These are phyloP conservation scores for Globodera rostochiensis DNA, from an alignment of 1,140 invertebrate genomes.

Conservation along the genomic window DNA sequence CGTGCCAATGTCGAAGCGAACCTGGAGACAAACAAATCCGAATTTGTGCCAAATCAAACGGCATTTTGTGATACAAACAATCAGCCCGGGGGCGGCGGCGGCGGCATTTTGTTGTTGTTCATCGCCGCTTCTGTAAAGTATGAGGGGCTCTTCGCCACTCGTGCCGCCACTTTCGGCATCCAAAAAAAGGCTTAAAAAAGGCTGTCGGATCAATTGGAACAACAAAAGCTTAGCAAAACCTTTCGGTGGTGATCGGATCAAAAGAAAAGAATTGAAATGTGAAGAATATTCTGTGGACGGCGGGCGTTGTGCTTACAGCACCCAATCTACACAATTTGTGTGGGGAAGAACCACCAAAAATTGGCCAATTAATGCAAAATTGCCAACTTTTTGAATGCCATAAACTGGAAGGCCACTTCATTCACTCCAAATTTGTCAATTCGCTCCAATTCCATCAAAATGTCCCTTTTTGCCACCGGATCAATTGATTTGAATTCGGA, in stretches of 20 bases:
- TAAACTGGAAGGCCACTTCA: conserved; percentile 45
- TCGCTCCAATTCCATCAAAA: conserved; percentile 28
- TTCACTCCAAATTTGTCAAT: conserved; percentile 30
- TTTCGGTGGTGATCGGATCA: conserved; percentile 43
- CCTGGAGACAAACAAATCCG: neutral
- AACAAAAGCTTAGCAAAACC: conserved; percentile 30
- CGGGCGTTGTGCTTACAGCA: conserved; percentile 7
- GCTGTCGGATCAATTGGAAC: neutral
- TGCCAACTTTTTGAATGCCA: conserved; percentile 35
- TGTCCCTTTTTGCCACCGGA: conserved; percentile 1
- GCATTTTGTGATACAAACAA: neutral
- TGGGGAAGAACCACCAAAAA: neutral
- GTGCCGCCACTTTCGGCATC: neutral
- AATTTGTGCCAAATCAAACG: neutral
- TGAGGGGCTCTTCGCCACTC: neutral
- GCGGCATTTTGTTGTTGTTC: neutral
- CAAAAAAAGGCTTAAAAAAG: neutral
- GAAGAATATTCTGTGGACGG: conserved; percentile 36
- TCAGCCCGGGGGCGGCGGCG: neutral
- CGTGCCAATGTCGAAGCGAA: conserved; percentile 28
- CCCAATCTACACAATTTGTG: conserved; percentile 32
- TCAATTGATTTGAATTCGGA: neutral
- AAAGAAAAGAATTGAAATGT: conserved; percentile 53
- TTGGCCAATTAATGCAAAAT: conserved; percentile 31
- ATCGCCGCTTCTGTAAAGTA: conserved; percentile 3